Evolutionary conservation across 2,888 invertebrate species (phyloP), one percentile per base, ranked within the genome.

Genomic region (Neocrepidodera transversa): DNA sequence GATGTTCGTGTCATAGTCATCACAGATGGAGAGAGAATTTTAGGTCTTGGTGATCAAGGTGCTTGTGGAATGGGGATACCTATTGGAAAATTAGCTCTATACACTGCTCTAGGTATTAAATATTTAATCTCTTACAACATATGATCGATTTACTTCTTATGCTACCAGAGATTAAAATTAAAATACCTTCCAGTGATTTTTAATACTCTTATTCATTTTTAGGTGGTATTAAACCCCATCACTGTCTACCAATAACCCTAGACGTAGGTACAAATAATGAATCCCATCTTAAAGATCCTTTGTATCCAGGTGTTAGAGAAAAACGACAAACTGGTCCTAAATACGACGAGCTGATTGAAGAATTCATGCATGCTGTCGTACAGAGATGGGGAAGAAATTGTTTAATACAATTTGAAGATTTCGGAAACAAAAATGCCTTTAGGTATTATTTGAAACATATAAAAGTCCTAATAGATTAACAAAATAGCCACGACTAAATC

Each of bases 11-110:
- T 92, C 0, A 89, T 93, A 71, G 95, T 96, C 6, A 97, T 98
- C 35, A 99, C 99, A 0, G 99, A 99, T 78, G 99, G 99, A 11
- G 97, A 99, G 80, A 86, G 99, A 52, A 99, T 99, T 78, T 83
- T 99, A 55, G 99, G 99, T 2, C 84, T 99, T 52, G 99, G 99
- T 1, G 99, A 99, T 81, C 84, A 98, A 64, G 99, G 99, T 6
- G 95, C 94, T 4, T 91, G 93, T 77, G 99, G 98, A 8, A 99
- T 99, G 96, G 98, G 98, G 65, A 99, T 99, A 73, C 98, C 99
- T 0, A 90, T 97, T 36, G 99, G 99, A 65, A 99, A 99, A 82
- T 82, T 99, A 67, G 87, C 97, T 2, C 84, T 99, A 7, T 99
- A 99, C 82, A 97, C 98, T 2, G 98, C 97, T 0, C 83, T 99